Evolutionary conservation across 2,113 vertebrate genomes (phyloP), one percentile per base, ranked within the genome.

Genomic region (Donacobius atricapilla): DNA sequence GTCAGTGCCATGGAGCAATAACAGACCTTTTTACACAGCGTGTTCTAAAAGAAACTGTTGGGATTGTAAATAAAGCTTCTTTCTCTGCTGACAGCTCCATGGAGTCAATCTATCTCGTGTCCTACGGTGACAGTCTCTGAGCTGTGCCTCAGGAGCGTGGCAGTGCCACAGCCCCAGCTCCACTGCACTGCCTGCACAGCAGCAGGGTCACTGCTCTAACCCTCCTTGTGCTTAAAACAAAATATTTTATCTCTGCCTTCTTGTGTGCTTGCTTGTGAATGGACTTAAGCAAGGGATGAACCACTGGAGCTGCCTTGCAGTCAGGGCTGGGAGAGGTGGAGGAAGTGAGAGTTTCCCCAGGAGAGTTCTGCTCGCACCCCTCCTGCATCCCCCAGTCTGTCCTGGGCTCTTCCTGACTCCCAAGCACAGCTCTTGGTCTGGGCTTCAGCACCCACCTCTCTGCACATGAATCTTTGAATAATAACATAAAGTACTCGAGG

Each of bases 211-310:
- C n/a, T 7, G 21, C 17, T n/a, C 66, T 27, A 61, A 39, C 22
- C 24, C 8, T 11, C 4, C 20, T 7, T 13, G 31, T 30, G 10
- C 5, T 66, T 53, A 10, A 56, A 93, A 56, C n/a, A 39, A 42
- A 71, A 44, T 3, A 9, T 73, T 10, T 8, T 28, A 13, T 22
- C 57, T 72, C 88, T 86, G 70, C 33, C 31, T 83, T 28, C 50
- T 14, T 9, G 7, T 21, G 25, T 48, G 31, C 37, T 44, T 48
- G n/a, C 39, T 60, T 31, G 28, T 10, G 27, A 70, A 63, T 42
- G 0, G 1, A 9, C 30, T 71, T 61, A 53, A 72, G 50, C 51
- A 69, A 42, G 61, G 0, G 1, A 33, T 4, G 24, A 45, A 4
- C 31, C 25, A 13, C 35, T 28, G 2, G 1, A 60, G 37, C 31